Conservation (phyloP, 1,140 invertebrate species). For the Lamellibrachia luymesi region DNA sequence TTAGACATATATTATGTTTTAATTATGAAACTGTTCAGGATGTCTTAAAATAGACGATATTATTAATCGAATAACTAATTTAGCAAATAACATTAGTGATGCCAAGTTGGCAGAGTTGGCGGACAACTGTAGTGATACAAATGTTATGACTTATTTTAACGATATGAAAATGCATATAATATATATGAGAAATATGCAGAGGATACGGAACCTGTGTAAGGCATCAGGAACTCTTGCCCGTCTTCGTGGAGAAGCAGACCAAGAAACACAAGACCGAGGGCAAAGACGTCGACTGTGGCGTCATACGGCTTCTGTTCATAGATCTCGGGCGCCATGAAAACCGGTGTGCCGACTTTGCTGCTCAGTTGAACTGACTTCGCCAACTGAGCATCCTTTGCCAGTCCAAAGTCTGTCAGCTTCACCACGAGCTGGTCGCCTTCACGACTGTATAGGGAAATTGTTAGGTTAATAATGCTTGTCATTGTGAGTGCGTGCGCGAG, state of each 20-base stretch:
- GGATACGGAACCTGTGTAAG: neutral
- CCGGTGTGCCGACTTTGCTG: neutral
- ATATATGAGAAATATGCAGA: neutral
- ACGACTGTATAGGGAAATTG: neutral
- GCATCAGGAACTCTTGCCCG: neutral
- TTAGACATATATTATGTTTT: no score
- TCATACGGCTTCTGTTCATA: constrained; percentile 7
- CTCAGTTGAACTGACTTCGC: neutral
- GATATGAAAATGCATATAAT: no score
- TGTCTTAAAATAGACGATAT: no score
- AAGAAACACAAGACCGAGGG: constrained; percentile 9
- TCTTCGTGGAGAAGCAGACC: neutral
- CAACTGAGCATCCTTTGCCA: neutral
- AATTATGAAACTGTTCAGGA: no score
- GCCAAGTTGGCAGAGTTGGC: no score
- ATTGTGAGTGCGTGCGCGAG: no score
- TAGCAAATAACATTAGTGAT: no score
- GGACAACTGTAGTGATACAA: no score
- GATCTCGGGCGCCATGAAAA: constrained; percentile 7
- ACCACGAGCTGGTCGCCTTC: neutral
- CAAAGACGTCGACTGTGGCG: constrained; percentile 11
- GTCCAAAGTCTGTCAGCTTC: constrained; percentile 17
- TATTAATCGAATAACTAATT: no score
- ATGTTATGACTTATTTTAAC: no score
- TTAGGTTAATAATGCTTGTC: neutral